Base-by-base conservation (phyloP, 2,888 invertebrate species). In the Idaea straminata region DNA sequence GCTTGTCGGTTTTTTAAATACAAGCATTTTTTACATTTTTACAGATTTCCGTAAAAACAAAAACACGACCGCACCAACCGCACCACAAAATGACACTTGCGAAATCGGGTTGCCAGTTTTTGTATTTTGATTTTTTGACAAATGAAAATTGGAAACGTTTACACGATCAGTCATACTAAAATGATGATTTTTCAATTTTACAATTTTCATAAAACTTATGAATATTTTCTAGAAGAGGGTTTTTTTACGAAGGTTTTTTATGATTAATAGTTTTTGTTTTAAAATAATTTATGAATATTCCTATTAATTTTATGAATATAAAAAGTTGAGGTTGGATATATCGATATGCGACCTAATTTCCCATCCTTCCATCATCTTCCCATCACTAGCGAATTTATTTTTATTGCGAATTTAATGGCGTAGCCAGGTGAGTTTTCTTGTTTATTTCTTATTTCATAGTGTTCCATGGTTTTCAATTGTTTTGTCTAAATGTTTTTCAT, bases 361-460 rank as follows among this genome's bases (percentile, higher is more conserved):
- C 15, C 16, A 15, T 47, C 5, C 7, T 15, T 59, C 15, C 16
- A 15, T 47, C 5, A 47, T 47, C 47, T 47, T 47, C 47, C 65
- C 75, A 68, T 62, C 71, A 72, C 72, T 75, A 64, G 60, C 62
- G 66, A 69, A 83, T 91, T 91, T 91, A 91, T 92, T 91, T 91
- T 91, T 92, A 91, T 88, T 92, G 89, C 91, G 92, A 91, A 92
- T 91, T 47, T 91, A 92, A 92, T 92, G 92, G 92, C 92, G 92
- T 92, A 92, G 92, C 91, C 91, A 91, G 92, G 92, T 92, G 88
- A 92, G 92, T 88, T 89, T 91, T 86, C 88, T 91, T 92, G 91
- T 92, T 91, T 91, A 89, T 92, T 90, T 91, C 90, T 83, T 87
- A 86, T 86, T 91, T 91, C 87, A 84, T 87, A 82, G 83, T 83